phyloP scores from a whole-genome alignment of 30 jellyfish, hydroid and myxozoan genomes.

The Calvadosia cruxmelitensis region DNA sequence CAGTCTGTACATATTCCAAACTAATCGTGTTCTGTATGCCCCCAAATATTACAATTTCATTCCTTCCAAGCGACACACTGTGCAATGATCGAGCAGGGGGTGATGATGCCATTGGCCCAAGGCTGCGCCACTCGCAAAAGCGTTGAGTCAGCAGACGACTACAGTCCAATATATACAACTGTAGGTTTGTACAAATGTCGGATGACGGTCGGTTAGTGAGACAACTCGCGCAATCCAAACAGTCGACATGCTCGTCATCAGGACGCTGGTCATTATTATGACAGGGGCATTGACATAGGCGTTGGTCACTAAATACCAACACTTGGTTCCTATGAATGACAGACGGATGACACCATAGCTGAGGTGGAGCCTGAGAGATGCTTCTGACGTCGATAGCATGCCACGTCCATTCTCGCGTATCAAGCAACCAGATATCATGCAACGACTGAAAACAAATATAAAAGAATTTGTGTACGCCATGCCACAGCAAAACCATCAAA shows the following conservation, averaged over 20 bases:
- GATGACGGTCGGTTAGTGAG: constrained; percentile 13
- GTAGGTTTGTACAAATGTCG: constrained; percentile 37
- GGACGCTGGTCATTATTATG: constrained; percentile 27
- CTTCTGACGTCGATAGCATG: constrained; percentile 29
- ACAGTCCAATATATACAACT: constrained; percentile 56
- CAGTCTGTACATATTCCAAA: background rate
- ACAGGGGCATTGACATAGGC: constrained; percentile 36
- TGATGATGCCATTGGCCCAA: constrained; percentile 24
- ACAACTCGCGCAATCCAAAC: constrained; percentile 9
- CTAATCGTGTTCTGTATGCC: constrained; percentile 35
- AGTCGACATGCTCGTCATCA: constrained; percentile 1
- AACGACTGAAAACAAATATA: constrained; percentile 27
- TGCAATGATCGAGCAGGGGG: constrained; percentile 62
- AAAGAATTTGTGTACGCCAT: too few species aligned
- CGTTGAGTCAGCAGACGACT: constrained; percentile 1
- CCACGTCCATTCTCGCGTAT: constrained; percentile 55
- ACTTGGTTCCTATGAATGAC: constrained; percentile 24
- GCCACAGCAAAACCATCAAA: too few species aligned
- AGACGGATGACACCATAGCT: constrained; percentile 90
- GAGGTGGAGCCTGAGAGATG: constrained; percentile 49
- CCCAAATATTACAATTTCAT: constrained; percentile 75
- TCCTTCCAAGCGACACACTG: constrained; percentile 40
- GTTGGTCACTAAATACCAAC: constrained; percentile 79
- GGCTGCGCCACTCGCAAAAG: constrained; percentile 30
- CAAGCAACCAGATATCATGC: constrained; percentile 77